Base-by-base conservation (phyloP, 2,113 vertebrate species). In the Daubentonia madagascariensis region DNA sequence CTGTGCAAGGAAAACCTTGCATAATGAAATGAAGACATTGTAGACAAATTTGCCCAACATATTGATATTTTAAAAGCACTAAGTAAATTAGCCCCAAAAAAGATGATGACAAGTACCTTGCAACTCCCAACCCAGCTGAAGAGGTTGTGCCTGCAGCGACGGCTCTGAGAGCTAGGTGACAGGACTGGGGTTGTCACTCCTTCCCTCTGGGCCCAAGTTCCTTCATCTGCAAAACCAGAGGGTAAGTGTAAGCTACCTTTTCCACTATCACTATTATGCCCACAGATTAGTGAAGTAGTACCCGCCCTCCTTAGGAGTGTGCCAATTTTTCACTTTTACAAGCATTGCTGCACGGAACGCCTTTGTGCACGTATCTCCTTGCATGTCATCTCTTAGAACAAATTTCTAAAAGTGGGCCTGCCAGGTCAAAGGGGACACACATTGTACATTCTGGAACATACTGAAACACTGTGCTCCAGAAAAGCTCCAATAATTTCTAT, bases 171-270 rank as follows among this genome's bases (percentile, higher is more conserved):
- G 57, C 89, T 79, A 30, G 37, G 32, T 12, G 37, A 8, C 20
- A 54, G 50, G 93, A 28, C 86, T 18, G 52, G 88, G 83, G 84
- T 65, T 35, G 91, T 97, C 97, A 98, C 96, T 96, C 96, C 84
- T 80, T 52, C 86, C 48, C 75, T 95, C 96, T 43, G 84, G 84
- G 75, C 90, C 94, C 72, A 45, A 80, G 85, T 76, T 85, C 85
- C 97, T 80, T 91, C 97, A 98, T 98, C 98, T 98, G 95, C 52
- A 96, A 92, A 97, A 80, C 65, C 90, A 80, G 40, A 89, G 10
- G 45, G 54, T 6, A 5, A 79, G n/a, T 5, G 28, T 95, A 79
- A 86, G 89, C 3, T 75, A 3, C 0, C 20, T 17, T 35, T 35
- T 16, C 50, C 65, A 17, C 9, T 28, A 6, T 11, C 32, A 54